A percentile compares a stretch with the other conserved stretches of the same genome.
These are phyloP conservation scores for Erebia epiphron DNA, from an alignment of 2,888 invertebrate species.

Conservation along the genomic window DNA sequence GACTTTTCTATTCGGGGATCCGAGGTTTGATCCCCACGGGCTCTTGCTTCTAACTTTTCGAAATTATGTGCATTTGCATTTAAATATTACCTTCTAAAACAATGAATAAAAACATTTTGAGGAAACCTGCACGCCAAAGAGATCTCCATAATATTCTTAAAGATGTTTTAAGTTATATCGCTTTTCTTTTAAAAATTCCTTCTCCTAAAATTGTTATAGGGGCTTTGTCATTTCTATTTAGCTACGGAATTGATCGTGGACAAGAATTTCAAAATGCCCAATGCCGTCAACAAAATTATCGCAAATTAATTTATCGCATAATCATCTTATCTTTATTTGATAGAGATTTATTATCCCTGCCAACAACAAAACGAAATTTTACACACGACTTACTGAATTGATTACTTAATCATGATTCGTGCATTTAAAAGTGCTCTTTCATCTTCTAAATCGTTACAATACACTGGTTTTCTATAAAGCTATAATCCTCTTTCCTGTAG, in stretches of 20 bases:
- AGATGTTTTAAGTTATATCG: too few relatives aligned
- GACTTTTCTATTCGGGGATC: too few relatives aligned
- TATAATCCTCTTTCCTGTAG: constrained; percentile 81
- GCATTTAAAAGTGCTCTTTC: constrained; percentile 16
- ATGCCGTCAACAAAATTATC: background rate
- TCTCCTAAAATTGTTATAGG: background rate
- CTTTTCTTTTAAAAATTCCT: too few relatives aligned
- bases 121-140: too few relatives aligned
- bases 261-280: background rate
- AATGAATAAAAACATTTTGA: too few relatives aligned
- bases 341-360: constrained; percentile 18
- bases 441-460: constrained; percentile 17
- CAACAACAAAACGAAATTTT: constrained; percentile 20
- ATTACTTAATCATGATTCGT: constrained; percentile 16
- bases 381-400: constrained; percentile 18
- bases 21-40: too few relatives aligned
- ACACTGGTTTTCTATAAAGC: constrained; percentile 5
- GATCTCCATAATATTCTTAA: too few relatives aligned
- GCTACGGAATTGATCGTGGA: background rate
- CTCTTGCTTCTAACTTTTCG: too few relatives aligned
- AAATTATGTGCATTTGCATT: too few relatives aligned
- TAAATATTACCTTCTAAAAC: too few relatives aligned
- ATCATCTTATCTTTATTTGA: constrained; percentile 21
- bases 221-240: background rate
- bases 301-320: constrained; percentile 10